A percentile compares a stretch with the other conserved stretches of the same genome.
Conservation (phyloP, 2,113 vertebrate species). For the Aix galericulata region DNA sequence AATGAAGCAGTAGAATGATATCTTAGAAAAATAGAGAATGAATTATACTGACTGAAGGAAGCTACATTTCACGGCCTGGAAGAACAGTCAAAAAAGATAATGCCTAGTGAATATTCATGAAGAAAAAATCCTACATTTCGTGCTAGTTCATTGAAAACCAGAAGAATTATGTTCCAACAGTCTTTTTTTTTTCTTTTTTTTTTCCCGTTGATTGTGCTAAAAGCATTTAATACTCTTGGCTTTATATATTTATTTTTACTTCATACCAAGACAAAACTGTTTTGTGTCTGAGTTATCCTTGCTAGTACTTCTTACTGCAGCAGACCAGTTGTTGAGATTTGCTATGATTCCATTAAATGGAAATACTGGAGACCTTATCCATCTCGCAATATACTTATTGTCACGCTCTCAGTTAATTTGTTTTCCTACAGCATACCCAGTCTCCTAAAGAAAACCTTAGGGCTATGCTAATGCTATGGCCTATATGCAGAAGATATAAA, state of each 20-base stretch:
- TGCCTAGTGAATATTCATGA: neutral
- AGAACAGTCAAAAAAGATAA: neutral
- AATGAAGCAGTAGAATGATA: neutral
- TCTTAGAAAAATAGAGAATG: neutral
- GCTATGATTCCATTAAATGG: conserved; percentile 67
- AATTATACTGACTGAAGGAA: neutral
- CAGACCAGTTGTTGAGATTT: conserved; percentile 68
- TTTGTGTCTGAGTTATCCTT: conserved; percentile 82
- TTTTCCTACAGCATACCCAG: neutral
- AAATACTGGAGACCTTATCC: conserved; percentile 67
- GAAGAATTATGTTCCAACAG: conserved; percentile 69
- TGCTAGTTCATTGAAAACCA: conserved; percentile 51
- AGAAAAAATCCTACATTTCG: neutral
- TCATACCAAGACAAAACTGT: conserved; percentile 68
- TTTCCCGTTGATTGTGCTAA: conserved; percentile 60
- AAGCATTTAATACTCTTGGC: conserved; percentile 59
- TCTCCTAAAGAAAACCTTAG: neutral
- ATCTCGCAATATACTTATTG: conserved; percentile 34
- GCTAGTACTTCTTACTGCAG: conserved; percentile 75
- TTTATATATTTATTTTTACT: neutral
- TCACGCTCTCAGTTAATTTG: neutral
- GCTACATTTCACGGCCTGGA: neutral
- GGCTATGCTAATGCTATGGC: neutral
- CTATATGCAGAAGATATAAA: neutral
- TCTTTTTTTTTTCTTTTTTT: conserved; percentile 32